Base-by-base conservation (phyloP, 1,140 invertebrate species). In the Papilio dardanus region DNA sequence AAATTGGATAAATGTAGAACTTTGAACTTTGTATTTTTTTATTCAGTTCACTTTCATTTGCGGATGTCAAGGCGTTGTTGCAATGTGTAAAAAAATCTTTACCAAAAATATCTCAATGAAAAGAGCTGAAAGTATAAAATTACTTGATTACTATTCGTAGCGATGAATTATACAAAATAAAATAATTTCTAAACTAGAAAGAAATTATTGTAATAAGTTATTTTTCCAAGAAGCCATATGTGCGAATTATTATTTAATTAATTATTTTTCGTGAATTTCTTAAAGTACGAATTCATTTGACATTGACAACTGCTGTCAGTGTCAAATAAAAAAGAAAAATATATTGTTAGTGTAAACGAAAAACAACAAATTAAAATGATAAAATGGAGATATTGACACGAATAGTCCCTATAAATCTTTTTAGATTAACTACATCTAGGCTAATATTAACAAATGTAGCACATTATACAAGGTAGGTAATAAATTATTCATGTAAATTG, bases 351-450 rank as follows among this genome's bases (percentile, higher is more conserved):
- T 76, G 54, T 62, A 62, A 62, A 80, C 74, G 77, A 89, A 86
- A 90, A 90, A 91, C 84, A 88, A 81, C 86, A 86, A 84, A 79
- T 86, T 87, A 91, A 81, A 92, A 93, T 93, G 91, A 85, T 88
- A 93, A 88, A 91, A 93, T 93, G 91, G 90, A 93, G 86, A 88
- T 91, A 90, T 88, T 93, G 77, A 83, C 90, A 82, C 91, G 88
- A 89, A 87, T 88, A 87, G 83, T 91, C 71, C 85, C 89, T 74
- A 80, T 82, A 84, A 90, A 87, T 88, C 80, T 84, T 68, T 79
- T 92, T 83, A 85, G 84, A 81, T 81, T 90, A 77, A 87, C 88
- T 78, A 81, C 86, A 40, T 88, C 88, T 86, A 90, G 88, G 79
- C 80, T 93, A 77, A 74, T 93, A 78, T 79, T 89, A 85, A 90